Evolutionary conservation across 1,140 invertebrate genomes (phyloP).

Genomic region (Drosophila biarmipes): DNA sequence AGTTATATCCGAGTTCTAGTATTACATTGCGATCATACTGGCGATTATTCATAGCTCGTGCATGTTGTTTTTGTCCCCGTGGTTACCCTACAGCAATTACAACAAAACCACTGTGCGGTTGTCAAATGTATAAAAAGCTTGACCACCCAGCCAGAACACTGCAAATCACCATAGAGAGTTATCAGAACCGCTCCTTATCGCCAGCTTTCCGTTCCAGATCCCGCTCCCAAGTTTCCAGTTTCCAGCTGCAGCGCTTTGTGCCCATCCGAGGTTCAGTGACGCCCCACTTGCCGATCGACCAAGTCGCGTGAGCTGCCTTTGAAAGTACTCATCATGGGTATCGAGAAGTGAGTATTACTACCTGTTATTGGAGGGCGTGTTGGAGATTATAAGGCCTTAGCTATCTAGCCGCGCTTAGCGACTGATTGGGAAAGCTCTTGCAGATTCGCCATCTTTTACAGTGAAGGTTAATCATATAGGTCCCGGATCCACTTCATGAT

Average conservation of each 20-base stretch:
- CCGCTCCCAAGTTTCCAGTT: slow-evolving; percentile 36
- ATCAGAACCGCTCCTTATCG: slow-evolving; percentile 57
- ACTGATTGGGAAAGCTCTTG: slow-evolving; percentile 10
- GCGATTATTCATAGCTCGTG: slow-evolving; percentile 65
- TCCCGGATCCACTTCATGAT: no score
- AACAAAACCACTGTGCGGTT: slow-evolving; percentile 27
- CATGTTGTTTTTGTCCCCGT: slow-evolving; percentile 35
- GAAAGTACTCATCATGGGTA: slow-evolving; percentile 45
- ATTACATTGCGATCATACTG: slow-evolving; percentile 56
- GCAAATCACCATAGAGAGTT: slow-evolving; percentile 23
- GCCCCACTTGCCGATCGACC: slow-evolving; percentile 50
- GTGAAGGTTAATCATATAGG: background rate
- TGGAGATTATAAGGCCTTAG: background rate
- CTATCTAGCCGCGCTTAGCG: slow-evolving; percentile 12
- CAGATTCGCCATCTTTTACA: slow-evolving; percentile 25
- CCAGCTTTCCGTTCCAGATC: slow-evolving; percentile 41
- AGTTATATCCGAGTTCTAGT: slow-evolving; percentile 42
- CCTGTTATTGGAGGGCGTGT: slow-evolving; percentile 9
- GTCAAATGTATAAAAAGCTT: slow-evolving; percentile 51
- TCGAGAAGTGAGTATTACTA: slow-evolving; percentile 67
- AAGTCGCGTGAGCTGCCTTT: slow-evolving; percentile 45
- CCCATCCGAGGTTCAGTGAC: slow-evolving; percentile 50
- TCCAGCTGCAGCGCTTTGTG: slow-evolving; percentile 33
- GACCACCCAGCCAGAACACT: slow-evolving; percentile 30
- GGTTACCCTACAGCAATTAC: background rate